These are phyloP conservation scores for Dascillus cervinus DNA, from an alignment of 2,888 invertebrate genomes.

Conservation along the genomic window DNA sequence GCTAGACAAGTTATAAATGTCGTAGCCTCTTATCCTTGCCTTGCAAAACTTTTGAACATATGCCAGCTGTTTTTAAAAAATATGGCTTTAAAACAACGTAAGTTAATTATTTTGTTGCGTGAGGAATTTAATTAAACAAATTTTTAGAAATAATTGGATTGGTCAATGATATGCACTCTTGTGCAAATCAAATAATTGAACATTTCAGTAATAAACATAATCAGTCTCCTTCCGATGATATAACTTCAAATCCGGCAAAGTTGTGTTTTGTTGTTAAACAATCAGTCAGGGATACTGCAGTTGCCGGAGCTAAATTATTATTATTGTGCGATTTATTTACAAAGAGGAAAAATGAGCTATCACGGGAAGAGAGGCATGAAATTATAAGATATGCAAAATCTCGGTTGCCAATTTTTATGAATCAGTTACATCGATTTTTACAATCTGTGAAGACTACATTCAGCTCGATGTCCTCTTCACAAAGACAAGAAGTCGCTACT, in stretches of 20 bases:
- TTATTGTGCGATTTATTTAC: slow-evolving; percentile 59
- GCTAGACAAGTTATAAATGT: slow-evolving; percentile 50
- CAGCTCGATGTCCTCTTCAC: slow-evolving; percentile 48
- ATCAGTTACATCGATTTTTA: slow-evolving; percentile 53
- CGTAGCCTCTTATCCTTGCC: slow-evolving; percentile 48
- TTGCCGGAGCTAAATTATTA: slow-evolving; percentile 49
- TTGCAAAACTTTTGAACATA: slow-evolving; percentile 48
- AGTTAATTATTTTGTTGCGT: too few species aligned
- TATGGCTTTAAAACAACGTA: slow-evolving; percentile 57
- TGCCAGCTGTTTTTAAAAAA: slow-evolving; percentile 56
- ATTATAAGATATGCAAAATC: slow-evolving; percentile 59
- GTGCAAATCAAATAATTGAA: slow-evolving; percentile 53
- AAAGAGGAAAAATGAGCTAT: slow-evolving; percentile 53
- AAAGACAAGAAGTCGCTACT: slow-evolving; percentile 54
- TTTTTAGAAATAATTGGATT: slow-evolving; percentile 54
- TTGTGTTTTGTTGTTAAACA: slow-evolving; percentile 56
- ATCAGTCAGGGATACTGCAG: slow-evolving; percentile 53
- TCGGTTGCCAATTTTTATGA: slow-evolving; percentile 57
- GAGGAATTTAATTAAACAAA: slow-evolving; percentile 1
- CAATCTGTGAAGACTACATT: slow-evolving; percentile 53
- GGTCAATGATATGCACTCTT: slow-evolving; percentile 56
- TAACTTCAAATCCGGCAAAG: slow-evolving; percentile 49
- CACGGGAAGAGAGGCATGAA: slow-evolving; percentile 56
- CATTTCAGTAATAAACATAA: slow-evolving; percentile 45
- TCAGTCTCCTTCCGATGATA: slow-evolving; percentile 30